Conservation (phyloP, 2,888 invertebrate species). For the Mythimna pallens region DNA sequence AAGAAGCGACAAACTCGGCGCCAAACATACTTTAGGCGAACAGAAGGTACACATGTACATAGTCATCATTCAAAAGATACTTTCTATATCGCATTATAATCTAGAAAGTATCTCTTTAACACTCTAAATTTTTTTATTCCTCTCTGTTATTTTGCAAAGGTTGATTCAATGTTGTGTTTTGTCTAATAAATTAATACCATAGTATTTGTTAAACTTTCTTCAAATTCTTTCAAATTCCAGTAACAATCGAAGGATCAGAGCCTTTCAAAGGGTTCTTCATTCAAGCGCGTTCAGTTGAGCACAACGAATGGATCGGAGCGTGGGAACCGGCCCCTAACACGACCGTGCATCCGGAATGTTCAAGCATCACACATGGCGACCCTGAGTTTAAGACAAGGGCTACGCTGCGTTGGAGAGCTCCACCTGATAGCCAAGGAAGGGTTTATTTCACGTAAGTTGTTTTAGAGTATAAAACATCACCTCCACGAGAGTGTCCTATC, state of each 20-base stretch:
- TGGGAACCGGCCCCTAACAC: constrained; percentile 94
- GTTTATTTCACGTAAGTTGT: constrained; percentile 95
- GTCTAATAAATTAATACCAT: neutral
- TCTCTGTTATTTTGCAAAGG: too few species aligned
- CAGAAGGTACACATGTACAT: too few species aligned
- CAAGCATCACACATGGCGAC: constrained; percentile 95
- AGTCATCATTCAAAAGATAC: too few species aligned
- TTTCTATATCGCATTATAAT: too few species aligned
- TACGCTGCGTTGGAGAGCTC: constrained; percentile 94
- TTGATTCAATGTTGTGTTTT: neutral
- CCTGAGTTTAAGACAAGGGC: constrained; percentile 94
- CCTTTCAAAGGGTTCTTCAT: constrained; percentile 96
- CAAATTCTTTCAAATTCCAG: constrained; percentile 78
- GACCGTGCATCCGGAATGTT: constrained; percentile 94
- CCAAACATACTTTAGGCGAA: too few species aligned
- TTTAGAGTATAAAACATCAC: too few species aligned
- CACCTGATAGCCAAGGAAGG: constrained; percentile 91
- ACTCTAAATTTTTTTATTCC: too few species aligned
- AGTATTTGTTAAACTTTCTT: neutral
- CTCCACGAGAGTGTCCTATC: too few species aligned
- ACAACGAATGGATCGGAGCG: constrained; percentile 94
- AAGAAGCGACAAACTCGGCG: too few species aligned
- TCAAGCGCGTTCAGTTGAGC: constrained; percentile 94
- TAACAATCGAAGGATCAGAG: constrained; percentile 90
- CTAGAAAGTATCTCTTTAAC: too few species aligned